Conservation (phyloP, 2,113 vertebrate genomes). For the Catagonus wagneri region DNA sequence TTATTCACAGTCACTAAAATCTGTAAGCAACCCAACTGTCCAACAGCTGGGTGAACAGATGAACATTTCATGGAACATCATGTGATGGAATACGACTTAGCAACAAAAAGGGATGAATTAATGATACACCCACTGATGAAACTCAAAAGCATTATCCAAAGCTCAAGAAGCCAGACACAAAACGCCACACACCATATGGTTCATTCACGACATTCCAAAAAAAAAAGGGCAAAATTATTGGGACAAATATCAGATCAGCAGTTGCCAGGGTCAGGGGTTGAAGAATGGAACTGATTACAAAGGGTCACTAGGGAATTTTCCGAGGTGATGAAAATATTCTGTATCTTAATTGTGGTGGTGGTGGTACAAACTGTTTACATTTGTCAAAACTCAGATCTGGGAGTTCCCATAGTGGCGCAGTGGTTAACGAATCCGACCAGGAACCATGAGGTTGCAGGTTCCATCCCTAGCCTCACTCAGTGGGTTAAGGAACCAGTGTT, state of each 20-base stretch:
- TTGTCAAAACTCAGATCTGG: not conserved
- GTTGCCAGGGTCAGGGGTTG: not conserved
- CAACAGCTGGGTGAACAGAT: not conserved
- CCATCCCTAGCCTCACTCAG: no score
- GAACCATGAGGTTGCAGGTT: no score
- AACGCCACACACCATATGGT: not conserved
- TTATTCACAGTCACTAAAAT: not conserved
- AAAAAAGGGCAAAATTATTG: not conserved
- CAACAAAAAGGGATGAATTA: not conserved
- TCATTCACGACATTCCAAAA: not conserved
- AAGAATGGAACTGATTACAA: not conserved
- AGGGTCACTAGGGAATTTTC: not conserved
- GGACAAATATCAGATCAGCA: not conserved
- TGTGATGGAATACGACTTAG: not conserved
- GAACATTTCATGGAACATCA: not conserved
- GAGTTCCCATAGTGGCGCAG: no score
- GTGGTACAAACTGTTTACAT: not conserved
- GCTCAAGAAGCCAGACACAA: not conserved
- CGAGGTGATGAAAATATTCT: not conserved
- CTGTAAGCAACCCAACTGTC: not conserved
- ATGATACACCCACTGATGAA: not conserved
- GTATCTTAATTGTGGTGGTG: not conserved
- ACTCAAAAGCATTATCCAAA: slow-evolving; percentile 7
- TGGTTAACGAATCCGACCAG: no score
- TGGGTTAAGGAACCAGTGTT: no score